These are phyloP conservation scores for Apostichopus japonicus DNA, from an alignment of 35 echinoderm and acorn worm species.

Conservation along the genomic window DNA sequence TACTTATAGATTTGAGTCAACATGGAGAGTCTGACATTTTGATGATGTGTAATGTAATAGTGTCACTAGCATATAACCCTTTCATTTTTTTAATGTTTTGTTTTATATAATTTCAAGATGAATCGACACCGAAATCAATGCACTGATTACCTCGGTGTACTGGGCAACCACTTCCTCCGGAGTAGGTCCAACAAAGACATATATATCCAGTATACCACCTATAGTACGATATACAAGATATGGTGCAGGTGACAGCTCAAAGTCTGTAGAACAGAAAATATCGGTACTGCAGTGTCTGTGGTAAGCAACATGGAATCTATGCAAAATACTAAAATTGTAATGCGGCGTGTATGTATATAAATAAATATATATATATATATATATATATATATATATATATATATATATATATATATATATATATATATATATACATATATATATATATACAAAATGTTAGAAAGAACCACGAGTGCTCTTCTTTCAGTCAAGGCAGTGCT, in stretches of 20 bases:
- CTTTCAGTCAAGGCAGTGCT: too few species aligned
- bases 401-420: too few species aligned
- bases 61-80: not conserved
- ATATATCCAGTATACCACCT: conserved; percentile 82
- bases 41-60: not conserved
- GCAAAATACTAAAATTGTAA: too few species aligned
- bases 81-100: not conserved
- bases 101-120: not conserved
- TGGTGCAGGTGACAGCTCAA: conserved; percentile 78
- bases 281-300: not conserved
- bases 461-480: too few species aligned
- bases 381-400: too few species aligned
- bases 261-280: conserved; percentile 44
- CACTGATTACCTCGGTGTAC: conserved; percentile 71
- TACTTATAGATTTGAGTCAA: too few species aligned
- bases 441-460: too few species aligned
- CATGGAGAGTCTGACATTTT: too few species aligned
- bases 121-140: not conserved
- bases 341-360: too few species aligned
- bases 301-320: too few species aligned
- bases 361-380: too few species aligned
- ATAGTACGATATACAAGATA: conserved; percentile 79
- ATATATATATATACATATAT: too few species aligned
- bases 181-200: conserved; percentile 76
- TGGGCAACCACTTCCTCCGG: conserved; percentile 86